A percentile compares a stretch with the other conserved stretches of the same genome.
Evolutionary conservation across 1,140 invertebrate species (phyloP).

Genomic region (Euglossa dilemma): DNA sequence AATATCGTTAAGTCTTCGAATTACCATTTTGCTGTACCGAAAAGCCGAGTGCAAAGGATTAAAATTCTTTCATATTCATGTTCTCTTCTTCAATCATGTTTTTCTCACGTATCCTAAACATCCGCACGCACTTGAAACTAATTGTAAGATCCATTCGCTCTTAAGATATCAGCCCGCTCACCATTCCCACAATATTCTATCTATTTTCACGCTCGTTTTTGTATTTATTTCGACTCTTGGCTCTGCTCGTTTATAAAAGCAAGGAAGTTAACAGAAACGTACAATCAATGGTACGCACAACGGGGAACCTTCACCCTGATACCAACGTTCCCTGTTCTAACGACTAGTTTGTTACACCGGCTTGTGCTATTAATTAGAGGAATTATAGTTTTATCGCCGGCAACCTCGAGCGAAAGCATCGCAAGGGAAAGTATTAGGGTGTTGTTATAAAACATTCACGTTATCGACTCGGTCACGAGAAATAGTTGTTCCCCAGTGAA

Average conservation of each 20-base stretch:
- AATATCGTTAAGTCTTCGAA: too few species aligned
- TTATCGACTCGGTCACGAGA: constrained; percentile 30
- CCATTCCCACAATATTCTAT: too few species aligned
- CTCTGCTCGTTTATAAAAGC: not conserved
- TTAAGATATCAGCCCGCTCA: too few species aligned
- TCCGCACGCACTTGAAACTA: too few species aligned
- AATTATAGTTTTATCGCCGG: not conserved
- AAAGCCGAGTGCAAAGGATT: too few species aligned
- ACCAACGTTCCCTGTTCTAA: not conserved
- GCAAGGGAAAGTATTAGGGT: not conserved
- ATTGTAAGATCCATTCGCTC: too few species aligned
- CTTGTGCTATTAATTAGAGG: not conserved
- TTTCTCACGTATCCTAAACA: too few species aligned
- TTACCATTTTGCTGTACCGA: too few species aligned
- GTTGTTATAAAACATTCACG: constrained; percentile 50
- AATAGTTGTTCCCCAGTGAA: constrained; percentile 46
- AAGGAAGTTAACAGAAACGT: not conserved
- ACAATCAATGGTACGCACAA: not conserved
- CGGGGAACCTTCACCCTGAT: not conserved
- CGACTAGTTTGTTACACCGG: too few species aligned
- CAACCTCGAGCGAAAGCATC: not conserved
- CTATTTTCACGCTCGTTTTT: not conserved
- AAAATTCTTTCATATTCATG: too few species aligned
- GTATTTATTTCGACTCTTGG: not conserved
- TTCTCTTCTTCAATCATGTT: too few species aligned